A percentile compares a stretch with the other conserved stretches of the same genome.
Evolutionary conservation across 2,113 vertebrate species (phyloP).

Genomic region (Cebus imitator): DNA sequence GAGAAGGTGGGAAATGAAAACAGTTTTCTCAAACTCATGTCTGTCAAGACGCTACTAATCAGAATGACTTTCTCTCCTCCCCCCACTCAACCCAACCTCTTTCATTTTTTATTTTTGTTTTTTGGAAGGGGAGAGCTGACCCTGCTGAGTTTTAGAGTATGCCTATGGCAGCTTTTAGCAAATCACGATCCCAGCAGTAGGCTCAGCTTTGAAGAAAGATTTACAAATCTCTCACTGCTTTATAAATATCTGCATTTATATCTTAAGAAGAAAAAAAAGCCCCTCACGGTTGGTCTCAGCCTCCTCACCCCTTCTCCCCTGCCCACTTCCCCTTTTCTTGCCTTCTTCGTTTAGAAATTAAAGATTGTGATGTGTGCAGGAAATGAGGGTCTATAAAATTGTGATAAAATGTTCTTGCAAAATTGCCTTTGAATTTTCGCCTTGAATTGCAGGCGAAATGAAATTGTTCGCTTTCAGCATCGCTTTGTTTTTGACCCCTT

Average conservation of each 20-base stretch:
- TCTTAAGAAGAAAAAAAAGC: slow-evolving; percentile 81
- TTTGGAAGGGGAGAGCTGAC: slow-evolving; percentile 71
- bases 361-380: slow-evolving; percentile 83
- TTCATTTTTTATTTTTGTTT: slow-evolving; percentile 51
- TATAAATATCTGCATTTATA: slow-evolving; percentile 85
- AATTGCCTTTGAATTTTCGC: slow-evolving; percentile 86
- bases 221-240: slow-evolving; percentile 82
- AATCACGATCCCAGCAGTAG: slow-evolving; percentile 83
- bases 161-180: slow-evolving; percentile 82
- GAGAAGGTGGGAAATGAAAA: slow-evolving; percentile 69
- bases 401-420: slow-evolving; percentile 85
- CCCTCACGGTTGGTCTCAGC: slow-evolving; percentile 83
- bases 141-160: slow-evolving; percentile 83
- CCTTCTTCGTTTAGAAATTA: slow-evolving; percentile 82
- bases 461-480: slow-evolving; percentile 87
- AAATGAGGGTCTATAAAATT: slow-evolving; percentile 84
- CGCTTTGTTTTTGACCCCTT: slow-evolving; percentile 91
- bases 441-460: slow-evolving; percentile 85
- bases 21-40: slow-evolving; percentile 66
- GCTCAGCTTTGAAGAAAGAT: slow-evolving; percentile 80
- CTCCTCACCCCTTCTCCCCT: slow-evolving; percentile 82
- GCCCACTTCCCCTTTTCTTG: slow-evolving; percentile 82
- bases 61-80: slow-evolving; percentile 56
- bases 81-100: neutral
- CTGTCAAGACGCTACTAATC: slow-evolving; percentile 76